phyloP scores from a whole-genome alignment of 1,140 invertebrate genomes.

The Stegodyphus dumicola region DNA sequence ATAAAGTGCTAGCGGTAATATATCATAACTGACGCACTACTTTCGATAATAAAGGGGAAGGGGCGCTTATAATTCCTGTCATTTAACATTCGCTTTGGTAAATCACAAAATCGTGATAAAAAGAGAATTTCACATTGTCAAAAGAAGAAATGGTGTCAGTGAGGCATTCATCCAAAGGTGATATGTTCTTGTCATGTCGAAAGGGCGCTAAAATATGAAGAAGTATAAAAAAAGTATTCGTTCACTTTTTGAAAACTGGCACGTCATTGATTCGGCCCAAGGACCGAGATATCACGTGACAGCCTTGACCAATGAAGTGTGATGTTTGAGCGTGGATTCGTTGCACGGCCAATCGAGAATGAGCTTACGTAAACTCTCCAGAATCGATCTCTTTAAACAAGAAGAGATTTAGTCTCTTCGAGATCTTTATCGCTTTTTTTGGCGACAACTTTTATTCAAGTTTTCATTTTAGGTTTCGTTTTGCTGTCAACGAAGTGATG shows the following conservation, averaged over 20 bases:
- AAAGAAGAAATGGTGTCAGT: too few species aligned
- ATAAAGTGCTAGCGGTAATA: too few species aligned
- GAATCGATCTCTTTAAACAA: constrained; percentile 11
- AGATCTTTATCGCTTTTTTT: neutral
- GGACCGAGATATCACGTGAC: constrained; percentile 43
- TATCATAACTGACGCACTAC: too few species aligned
- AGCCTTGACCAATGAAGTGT: constrained; percentile 49
- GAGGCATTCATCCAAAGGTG: too few species aligned
- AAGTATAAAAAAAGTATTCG: neutral
- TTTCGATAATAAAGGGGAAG: too few species aligned
- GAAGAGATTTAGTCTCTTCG: neutral
- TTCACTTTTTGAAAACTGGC: constrained; percentile 28
- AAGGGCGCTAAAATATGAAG: neutral
- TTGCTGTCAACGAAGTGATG: too few species aligned
- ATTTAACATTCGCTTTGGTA: too few species aligned
- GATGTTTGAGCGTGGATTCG: constrained; percentile 20
- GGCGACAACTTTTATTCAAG: neutral
- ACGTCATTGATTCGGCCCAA: constrained; percentile 50
- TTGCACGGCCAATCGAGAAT: constrained; percentile 10
- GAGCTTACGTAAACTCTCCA: constrained; percentile 29
- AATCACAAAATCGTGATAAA: too few species aligned
- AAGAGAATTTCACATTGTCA: too few species aligned
- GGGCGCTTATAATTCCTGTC: too few species aligned
- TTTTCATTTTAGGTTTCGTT: too few species aligned
- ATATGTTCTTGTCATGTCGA: too few species aligned